Base-by-base conservation (phyloP, 1,140 invertebrate genomes). In the Caenorhabditis latens region DNA sequence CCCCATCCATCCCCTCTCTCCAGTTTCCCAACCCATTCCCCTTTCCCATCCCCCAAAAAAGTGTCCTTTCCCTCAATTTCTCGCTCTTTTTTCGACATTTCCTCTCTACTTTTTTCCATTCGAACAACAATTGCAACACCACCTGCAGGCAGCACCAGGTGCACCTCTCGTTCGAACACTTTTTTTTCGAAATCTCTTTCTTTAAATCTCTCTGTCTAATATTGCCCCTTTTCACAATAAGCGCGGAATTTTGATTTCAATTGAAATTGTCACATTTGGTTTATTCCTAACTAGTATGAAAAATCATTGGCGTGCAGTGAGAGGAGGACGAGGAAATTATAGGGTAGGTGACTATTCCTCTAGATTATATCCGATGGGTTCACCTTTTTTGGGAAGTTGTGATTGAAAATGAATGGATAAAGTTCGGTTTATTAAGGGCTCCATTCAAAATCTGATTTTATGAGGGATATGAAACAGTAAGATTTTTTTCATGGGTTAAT, bases 131-230 rank as follows among this genome's bases (percentile, higher is more conserved):
- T 32, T 48, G 43, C 67, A 46, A 43, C 67, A 71, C 13, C 67
- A 71, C 67, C 67, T 71, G 67, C 67, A 71, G 32, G 32, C 32
- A 32, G 32, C 14, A 13, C 19, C 67, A 71, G 67, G 67, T 71
- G 67, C 67, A 71, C 19, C 57, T 58, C n/a, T 5, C n/a, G 57
- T 58, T 19, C n/a, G 57, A 16, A 8, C n/a, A 14, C n/a, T n/a
- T 32, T 58, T n/a, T 19, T 58, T 58, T 4, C 19, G 55, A 71
- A 46, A 13, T 9, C 19, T 16, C 19, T 46, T 19, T 71, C 65
- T 19, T 40, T 71, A 11, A 6, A 46, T 46, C 19, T 46, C 13
- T 71, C 1, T 71, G 4, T 46, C 65, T 46, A 32, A 32, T 32
- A 32, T 32, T 32, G 32, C 32, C 32, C 13, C 46, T 32, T 71